Evolutionary conservation across 1,140 invertebrate species (phyloP), one percentile per base, ranked within the genome.

Genomic region (Tenebrio molitor): DNA sequence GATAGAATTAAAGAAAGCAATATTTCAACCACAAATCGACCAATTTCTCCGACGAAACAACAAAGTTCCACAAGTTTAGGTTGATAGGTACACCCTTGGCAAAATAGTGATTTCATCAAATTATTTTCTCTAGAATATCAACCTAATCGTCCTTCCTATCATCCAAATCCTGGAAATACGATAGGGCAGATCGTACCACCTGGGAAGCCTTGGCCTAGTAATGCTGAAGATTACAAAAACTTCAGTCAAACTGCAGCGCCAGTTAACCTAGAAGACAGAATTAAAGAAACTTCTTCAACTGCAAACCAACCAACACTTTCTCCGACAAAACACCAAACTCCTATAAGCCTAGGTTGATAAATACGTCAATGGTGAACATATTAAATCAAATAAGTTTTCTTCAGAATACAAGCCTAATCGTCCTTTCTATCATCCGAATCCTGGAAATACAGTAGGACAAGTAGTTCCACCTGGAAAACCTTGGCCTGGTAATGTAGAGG

Each of bases 381-480:
- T 4, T 4, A 33, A 4, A 33, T n/a, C n/a, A n/a, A n/a, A n/a
- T n/a, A n/a, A n/a, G n/a, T n/a, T n/a, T n/a, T n/a, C n/a, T 39
- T 39, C 7, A 58, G 50, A 58, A 29, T 58, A 58, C 6, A 15
- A 58, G 29, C 50, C 46, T 25, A 42, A 36, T 10, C 21, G 41
- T 15, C 70, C 70, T 1, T 16, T 15, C 17, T 36, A 53, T 16
- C 36, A 36, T 14, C 69, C 33, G 19, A 25, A 23, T 12, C 63
- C 71, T 6, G 69, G 69, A 3, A 42, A 17, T 42, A 58, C 6
- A 8, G 8, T 67, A 5, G 44, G 44, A 10, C 71, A 50, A 58
- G 41, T 67, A 42, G 33, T 72, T 0, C 64, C 71, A 17, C 63
- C 71, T 16, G 71, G 71, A 10, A 39, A 53, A 67, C 71, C 71